Conservation (phyloP, 2,797 vertebrate species). For the Clarias pachynema region DNA sequence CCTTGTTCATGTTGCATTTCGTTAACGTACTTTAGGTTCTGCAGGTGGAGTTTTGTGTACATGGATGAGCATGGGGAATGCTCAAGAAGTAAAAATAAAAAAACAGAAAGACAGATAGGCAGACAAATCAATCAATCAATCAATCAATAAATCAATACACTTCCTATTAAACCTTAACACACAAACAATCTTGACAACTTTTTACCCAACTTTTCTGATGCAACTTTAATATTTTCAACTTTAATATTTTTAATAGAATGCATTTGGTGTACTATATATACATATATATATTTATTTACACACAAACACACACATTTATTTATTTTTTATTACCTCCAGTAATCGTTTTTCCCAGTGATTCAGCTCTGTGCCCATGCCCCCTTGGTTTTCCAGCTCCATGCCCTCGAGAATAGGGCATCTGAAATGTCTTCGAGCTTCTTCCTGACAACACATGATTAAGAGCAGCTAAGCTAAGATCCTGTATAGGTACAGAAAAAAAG, state of each 20-base stretch:
- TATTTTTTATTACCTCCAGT: slow-evolving; percentile 80
- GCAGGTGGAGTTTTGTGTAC: not conserved
- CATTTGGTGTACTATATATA: not conserved
- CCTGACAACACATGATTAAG: slow-evolving; percentile 70
- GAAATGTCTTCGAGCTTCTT: slow-evolving; percentile 91
- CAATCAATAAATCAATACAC: not conserved
- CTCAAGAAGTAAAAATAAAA: not conserved
- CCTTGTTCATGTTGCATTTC: not conserved
- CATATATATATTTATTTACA: not conserved
- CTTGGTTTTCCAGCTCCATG: slow-evolving; percentile 99
- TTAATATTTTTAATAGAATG: not conserved
- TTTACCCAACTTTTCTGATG: not conserved
- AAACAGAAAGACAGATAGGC: too few species aligned
- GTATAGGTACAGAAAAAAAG: not conserved
- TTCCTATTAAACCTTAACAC: not conserved
- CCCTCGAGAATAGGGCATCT: slow-evolving; percentile 90
- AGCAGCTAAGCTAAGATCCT: not conserved
- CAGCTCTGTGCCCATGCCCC: slow-evolving; percentile 91
- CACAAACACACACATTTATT: too few species aligned
- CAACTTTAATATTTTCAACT: not conserved
- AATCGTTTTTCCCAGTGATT: slow-evolving; percentile 98
- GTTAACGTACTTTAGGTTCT: not conserved
- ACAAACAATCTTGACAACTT: not conserved
- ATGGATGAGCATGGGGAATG: not conserved
- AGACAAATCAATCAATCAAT: too few species aligned